Evolutionary conservation across 2,888 invertebrate genomes (phyloP), one percentile per base, ranked within the genome.

Genomic region (Gortyna flavago): DNA sequence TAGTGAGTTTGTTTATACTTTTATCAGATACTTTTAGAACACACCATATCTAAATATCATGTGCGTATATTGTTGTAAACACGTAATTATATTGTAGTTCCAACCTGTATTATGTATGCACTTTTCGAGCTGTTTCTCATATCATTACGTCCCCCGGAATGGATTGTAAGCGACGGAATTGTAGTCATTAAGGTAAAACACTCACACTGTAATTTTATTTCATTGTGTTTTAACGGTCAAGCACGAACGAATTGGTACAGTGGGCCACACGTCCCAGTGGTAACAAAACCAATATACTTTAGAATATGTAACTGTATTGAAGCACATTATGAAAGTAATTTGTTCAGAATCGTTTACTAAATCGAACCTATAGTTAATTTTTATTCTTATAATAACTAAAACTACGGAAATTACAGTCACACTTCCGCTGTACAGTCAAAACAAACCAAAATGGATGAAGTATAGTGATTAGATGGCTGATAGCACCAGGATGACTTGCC

Each of bases 91-190:
- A 65, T 65, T 76, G 84, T 75, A 72, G 16, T 73, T 59, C 29
- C 29, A 66, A 64, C 18, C 57, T 29, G 41, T 74, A 68, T 84
- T 68, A 71, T 72, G 70, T 69, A 73, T 79, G 75, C 73, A 71
- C 79, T 84, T 77, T 86, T 84, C 67, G 29, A 68, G 57, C 35
- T 62, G 75, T 75, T 88, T 87, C 85, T 77, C 88, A 86, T 88
- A 80, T 87, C 79, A 85, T 86, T 88, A 86, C 61, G 41, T 65
- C 64, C 66, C 68, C 32, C 44, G 29, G 64, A 79, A 76, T 59
- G 72, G 66, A 72, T 51, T 73, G 75, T 83, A 66, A 68, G 57
- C 79, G 61, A 71, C 64, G 62, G 38, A 80, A 79, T 77, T 80
- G 80, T 76, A 66, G 87, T 84, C 82, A 87, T 87, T 84, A 85